Percentiles rank a stretch among this genome's conserved stretches.
phyloP scores from a whole-genome alignment of 37 sponge, comb jelly and placozoan species.

The Cladorhizidae sp. region DNA sequence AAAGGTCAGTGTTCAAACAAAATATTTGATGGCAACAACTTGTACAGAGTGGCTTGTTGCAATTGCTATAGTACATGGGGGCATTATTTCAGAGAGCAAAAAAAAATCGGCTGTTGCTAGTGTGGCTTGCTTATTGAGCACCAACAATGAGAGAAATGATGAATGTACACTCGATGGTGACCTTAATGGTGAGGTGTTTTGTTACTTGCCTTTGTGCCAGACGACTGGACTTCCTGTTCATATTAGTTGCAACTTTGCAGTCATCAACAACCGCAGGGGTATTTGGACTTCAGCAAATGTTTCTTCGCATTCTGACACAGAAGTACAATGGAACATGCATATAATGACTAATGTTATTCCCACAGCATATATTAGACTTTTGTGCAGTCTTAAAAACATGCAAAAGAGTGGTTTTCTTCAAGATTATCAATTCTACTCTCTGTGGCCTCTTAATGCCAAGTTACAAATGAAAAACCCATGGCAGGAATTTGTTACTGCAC shows the following conservation, averaged over 20 bases:
- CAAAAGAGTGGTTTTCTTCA: neutral
- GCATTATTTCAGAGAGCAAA: no score
- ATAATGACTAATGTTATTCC: conserved; percentile 45
- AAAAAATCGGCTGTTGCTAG: neutral
- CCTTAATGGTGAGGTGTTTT: conserved; percentile 36
- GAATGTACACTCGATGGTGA: neutral
- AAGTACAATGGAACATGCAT: conserved; percentile 41
- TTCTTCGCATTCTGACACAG: neutral
- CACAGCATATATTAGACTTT: conserved; percentile 29
- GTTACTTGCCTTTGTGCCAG: conserved; percentile 39
- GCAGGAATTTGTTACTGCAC: neutral
- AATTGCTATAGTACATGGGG: neutral
- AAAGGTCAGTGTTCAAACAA: neutral
- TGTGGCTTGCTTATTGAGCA: neutral
- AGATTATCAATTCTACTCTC: conserved; percentile 33
- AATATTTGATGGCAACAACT: no score
- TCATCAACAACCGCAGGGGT: conserved; percentile 64
- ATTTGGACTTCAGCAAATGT: conserved; percentile 53
- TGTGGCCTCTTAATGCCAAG: conserved; percentile 32
- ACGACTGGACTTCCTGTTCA: conserved; percentile 73
- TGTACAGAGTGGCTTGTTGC: neutral
- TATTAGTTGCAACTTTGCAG: conserved; percentile 69
- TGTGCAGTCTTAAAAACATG: conserved; percentile 3
- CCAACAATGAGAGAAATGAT: neutral
- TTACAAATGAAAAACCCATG: conserved; percentile 36